A percentile compares a stretch with the other conserved stretches of the same genome.
Evolutionary conservation across 2,888 invertebrate species (phyloP).

Genomic region (Onthophagus sagittarius): DNA sequence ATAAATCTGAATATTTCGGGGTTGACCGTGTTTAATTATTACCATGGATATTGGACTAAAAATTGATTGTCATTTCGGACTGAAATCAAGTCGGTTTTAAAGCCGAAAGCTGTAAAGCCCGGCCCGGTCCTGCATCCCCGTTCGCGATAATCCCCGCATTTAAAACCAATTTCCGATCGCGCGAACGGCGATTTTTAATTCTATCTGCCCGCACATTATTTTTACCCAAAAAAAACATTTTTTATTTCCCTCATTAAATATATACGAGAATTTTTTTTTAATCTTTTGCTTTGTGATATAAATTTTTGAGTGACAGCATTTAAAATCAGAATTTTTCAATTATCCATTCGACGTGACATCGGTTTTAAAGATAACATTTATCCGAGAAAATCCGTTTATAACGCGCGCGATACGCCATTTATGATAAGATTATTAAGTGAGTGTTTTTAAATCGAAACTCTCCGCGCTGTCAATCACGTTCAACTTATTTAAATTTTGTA

Average conservation of each 20-base stretch:
- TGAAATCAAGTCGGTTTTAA: constrained; percentile 26
- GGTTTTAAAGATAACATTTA: background rate
- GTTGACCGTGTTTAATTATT: background rate
- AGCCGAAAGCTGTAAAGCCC: constrained; percentile 36
- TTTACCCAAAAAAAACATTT: background rate
- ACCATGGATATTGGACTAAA: background rate
- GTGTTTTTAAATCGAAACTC: too few species aligned
- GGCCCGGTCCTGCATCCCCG: constrained; percentile 36
- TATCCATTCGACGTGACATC: background rate
- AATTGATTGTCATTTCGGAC: constrained; percentile 3
- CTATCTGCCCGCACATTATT: background rate
- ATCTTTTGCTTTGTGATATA: too few species aligned
- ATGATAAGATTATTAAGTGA: too few species aligned
- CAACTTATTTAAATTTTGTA: too few species aligned
- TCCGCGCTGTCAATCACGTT: too few species aligned
- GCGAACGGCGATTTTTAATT: constrained; percentile 39
- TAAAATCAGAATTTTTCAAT: background rate
- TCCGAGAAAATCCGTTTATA: background rate
- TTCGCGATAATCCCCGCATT: constrained; percentile 44
- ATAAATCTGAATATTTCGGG: background rate
- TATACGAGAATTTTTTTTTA: too few species aligned
- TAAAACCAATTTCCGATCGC: constrained; percentile 43
- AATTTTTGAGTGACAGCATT: too few species aligned
- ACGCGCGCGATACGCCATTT: too few species aligned
- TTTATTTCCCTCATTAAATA: background rate